Percentiles rank a stretch among this genome's conserved stretches.
phyloP scores from a whole-genome alignment of 2,888 invertebrate species.

The Lordiphosa fenestrarum region DNA sequence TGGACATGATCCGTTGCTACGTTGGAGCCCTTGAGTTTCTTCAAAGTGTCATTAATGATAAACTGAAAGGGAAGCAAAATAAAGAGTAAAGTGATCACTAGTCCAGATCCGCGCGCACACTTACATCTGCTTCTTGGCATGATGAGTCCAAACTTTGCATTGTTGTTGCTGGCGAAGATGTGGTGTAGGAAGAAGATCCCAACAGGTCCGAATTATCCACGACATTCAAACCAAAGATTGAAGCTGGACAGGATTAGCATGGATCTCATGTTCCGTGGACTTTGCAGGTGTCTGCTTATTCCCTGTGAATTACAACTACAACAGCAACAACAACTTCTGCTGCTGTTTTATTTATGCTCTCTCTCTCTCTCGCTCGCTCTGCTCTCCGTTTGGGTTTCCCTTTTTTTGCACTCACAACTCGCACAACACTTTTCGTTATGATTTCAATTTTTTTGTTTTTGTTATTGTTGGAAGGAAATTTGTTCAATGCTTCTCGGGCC shows the following conservation, averaged over 20 bases:
- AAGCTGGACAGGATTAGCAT: constrained; percentile 39
- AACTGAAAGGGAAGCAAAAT: constrained; percentile 59
- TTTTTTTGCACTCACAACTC: constrained; percentile 11
- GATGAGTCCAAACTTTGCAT: constrained; percentile 86
- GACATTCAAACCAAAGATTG: constrained; percentile 74
- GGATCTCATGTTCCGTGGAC: constrained; percentile 41
- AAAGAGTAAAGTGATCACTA: not conserved
- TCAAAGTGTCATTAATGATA: constrained; percentile 80
- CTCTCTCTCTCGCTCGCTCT: constrained; percentile 29
- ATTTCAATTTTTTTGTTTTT: constrained; percentile 6
- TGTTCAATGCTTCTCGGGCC: constrained; percentile 51
- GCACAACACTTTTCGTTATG: constrained; percentile 7
- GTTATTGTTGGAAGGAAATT: constrained; percentile 20
- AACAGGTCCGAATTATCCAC: constrained; percentile 67
- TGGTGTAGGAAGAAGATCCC: constrained; percentile 62
- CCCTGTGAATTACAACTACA: constrained; percentile 55
- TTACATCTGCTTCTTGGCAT: constrained; percentile 85
- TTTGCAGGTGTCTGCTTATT: constrained; percentile 63
- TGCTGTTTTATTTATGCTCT: constrained; percentile 42
- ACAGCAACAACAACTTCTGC: constrained; percentile 36
- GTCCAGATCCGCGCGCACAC: constrained; percentile 57
- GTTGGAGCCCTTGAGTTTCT: constrained; percentile 79
- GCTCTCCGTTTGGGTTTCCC: constrained; percentile 6
- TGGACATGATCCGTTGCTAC: constrained; percentile 44
- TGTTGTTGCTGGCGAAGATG: constrained; percentile 77